phyloP scores from a whole-genome alignment of 2,888 invertebrate species.

The Erynnis tages region DNA sequence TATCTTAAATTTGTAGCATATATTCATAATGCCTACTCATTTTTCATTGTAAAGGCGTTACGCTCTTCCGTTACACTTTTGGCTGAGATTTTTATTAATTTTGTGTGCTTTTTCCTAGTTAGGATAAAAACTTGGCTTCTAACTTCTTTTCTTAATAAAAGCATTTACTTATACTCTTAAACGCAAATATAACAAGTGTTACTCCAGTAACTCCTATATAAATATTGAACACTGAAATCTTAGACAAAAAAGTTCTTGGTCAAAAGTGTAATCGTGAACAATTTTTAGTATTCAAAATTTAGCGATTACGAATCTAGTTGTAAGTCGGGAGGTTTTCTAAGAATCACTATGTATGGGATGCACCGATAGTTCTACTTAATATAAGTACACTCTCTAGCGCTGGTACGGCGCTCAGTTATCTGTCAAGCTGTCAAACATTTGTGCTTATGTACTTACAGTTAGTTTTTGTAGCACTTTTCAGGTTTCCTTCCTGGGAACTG shows the following conservation, averaged over 20 bases:
- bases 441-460: background rate
- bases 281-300: constrained; percentile 50
- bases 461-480: background rate
- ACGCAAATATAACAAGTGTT: no score
- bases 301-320: constrained; percentile 45
- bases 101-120: background rate
- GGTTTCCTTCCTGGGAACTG: no score
- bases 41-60: constrained; percentile 59
- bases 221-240: no score
- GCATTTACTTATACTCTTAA: background rate
- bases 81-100: constrained; percentile 28
- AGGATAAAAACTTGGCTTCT: constrained; percentile 6
- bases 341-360: constrained; percentile 40
- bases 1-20: constrained; percentile 59
- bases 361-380: constrained; percentile 45
- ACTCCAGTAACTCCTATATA: no score
- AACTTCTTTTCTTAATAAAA: background rate
- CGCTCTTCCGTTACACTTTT: constrained; percentile 41
- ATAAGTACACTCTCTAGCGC: constrained; percentile 43
- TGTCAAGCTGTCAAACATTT: background rate
- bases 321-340: constrained; percentile 52
- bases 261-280: constrained; percentile 35
- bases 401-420: constrained; percentile 5
- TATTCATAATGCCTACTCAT: constrained; percentile 52
- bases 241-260: no score